phyloP scores from a whole-genome alignment of 2,888 invertebrate genomes.

The Coremacera marginata region DNA sequence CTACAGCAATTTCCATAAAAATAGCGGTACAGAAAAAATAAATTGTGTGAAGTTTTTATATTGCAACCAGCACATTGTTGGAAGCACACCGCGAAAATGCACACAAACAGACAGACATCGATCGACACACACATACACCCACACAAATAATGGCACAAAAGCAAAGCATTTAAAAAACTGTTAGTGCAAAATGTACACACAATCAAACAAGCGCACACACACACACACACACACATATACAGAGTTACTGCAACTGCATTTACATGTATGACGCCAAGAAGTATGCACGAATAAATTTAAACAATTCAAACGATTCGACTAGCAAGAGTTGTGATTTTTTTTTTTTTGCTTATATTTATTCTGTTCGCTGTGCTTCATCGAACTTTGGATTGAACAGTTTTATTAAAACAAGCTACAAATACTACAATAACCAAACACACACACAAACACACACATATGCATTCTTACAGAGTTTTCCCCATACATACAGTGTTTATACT shows the following conservation, averaged over 20 bases:
- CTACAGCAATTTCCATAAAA: conserved; percentile 20
- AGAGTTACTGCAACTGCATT: neutral
- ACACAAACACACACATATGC: conserved; percentile 37
- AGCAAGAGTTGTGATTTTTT: neutral
- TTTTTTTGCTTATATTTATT: neutral
- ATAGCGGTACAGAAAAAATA: neutral
- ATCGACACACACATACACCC: neutral
- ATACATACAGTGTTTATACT: neutral
- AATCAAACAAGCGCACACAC: neutral
- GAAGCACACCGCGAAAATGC: conserved; percentile 11
- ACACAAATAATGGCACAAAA: neutral
- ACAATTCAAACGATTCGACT: conserved; percentile 29
- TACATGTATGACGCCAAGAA: conserved; percentile 35
- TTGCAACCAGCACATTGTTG: neutral
- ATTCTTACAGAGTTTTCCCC: neutral
- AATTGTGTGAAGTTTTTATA: neutral
- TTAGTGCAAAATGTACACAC: neutral
- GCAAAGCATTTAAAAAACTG: conserved; percentile 8
- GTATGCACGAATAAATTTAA: conserved; percentile 48
- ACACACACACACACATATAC: neutral
- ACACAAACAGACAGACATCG: neutral
- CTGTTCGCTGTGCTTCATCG: conserved; percentile 52
- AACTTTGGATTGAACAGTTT: conserved; percentile 51
- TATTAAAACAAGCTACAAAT: conserved; percentile 42
- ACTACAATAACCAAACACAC: conserved; percentile 48